Base-by-base conservation (phyloP, 2,888 invertebrate species). In the Drosophila sordidapex region DNA sequence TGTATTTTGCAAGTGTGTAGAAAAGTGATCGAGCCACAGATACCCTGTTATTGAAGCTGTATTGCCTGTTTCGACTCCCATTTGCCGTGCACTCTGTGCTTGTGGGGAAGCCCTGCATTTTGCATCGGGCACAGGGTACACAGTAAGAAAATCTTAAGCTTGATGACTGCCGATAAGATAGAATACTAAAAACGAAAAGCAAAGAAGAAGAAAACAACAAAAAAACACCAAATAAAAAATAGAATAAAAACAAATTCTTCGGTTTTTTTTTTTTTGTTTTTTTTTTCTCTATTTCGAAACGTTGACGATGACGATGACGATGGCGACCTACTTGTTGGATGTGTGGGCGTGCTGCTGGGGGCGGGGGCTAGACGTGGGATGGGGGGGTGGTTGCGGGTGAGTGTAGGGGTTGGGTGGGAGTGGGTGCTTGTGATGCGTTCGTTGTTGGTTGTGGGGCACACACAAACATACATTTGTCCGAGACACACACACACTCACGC, bases 241-340 rank as follows among this genome's bases (percentile, higher is more conserved):
- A 70, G 54, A 74, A 65, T 27, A 49, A 62, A 74, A 65, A 61
- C 29, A 56, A 59, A 40, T 72, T 61, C 25, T 62, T 33, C 11
- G 10, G 33, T 11, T 33, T 33, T 64, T 65, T 21, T 21, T 52
- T 21, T 57, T 13, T 49, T 21, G 11, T 31, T 40, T 48, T 57
- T 40, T 60, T 51, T 13, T 27, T 38, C 11, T 11, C 61, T 85
- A 83, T 84, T 82, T 89, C 83, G 79, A 85, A 87, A 89, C 62
- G 72, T 72, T 73, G 79, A 63, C 70, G 76, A 64, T 70, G 82
- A 69, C 70, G 76, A 69, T 70, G 74, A 70, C 81, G 70, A 65
- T 71, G 89, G 75, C 89, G 83, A 87, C 85, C 86, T 87, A 85
- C 89, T 89, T 86, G 82, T 82, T 89, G 82, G 59, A 68, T 79